Evolutionary conservation across 2,113 vertebrate species (phyloP), one percentile per base, ranked within the genome.

Genomic region (Centropristis striata): DNA sequence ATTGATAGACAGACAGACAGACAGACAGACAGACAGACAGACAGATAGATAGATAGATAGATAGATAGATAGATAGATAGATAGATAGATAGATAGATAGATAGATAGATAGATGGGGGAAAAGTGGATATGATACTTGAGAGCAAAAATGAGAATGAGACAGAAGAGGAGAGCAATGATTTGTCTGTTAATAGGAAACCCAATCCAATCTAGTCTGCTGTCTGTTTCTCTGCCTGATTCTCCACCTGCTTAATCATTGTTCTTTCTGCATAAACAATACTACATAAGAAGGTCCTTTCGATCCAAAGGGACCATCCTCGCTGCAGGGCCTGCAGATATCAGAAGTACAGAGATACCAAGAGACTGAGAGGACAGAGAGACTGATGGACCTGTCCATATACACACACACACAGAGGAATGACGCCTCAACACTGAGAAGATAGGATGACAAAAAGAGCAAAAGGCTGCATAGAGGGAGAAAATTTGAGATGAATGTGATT

Each of bases 161-260:
- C 51, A 36, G 64, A 28, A 69, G 68, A 60, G 59, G 21, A 77
- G 65, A 76, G 54, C 25, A 78, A 55, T 84, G 77, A 81, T 63
- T 87, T 1, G 5, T 51, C 47, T 57, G 32, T 58, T 87, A 84
- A 85, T 87, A 47, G 49, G 74, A 81, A 78, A 75, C 81, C 78
- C 65, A 77, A 70, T 78, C 46, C 73, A 81, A 84, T 87, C 63
- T 77, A 5, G 9, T 20, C 39, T 36, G 47, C 78, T 71, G 80
- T 80, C 68, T 51, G 58, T 75, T 67, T 74, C 23, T 23, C 13
- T 41, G 36, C 21, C 21, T 28, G 10, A 12, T 18, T 14, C 28
- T 55, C 8, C 47, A 57, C 36, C 2, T 67, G 13, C 57, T 46
- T 70, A 25, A 73, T 47, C 47, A 46, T 49, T 28, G 14, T 18